Evolutionary conservation across 2,888 invertebrate species (phyloP).

Genomic region (Rhaphigaster nebulosa): DNA sequence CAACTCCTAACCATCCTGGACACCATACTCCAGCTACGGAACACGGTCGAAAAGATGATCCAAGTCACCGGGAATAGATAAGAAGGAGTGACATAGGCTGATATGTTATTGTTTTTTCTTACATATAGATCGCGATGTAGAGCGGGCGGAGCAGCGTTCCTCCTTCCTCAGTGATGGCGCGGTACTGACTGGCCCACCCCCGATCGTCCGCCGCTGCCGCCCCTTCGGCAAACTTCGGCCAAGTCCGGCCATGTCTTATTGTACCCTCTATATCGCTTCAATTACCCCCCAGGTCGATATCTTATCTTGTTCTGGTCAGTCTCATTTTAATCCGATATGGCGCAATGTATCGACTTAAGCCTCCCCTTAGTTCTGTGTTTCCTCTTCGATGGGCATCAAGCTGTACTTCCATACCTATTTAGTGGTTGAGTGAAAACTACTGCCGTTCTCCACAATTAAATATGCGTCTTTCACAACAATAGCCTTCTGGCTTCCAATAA

Average conservation of each 20-base stretch:
- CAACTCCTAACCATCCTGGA: not conserved
- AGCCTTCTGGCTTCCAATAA: not conserved
- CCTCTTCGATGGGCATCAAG: not conserved
- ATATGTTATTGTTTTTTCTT: not conserved
- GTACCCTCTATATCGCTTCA: slow-evolving; percentile 26
- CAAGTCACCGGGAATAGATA: not conserved
- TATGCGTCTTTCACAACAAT: too few relatives aligned
- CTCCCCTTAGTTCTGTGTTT: not conserved
- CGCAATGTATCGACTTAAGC: not conserved
- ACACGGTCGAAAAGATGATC: not conserved
- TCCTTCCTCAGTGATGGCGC: not conserved
- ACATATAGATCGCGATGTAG: slow-evolving; percentile 34
- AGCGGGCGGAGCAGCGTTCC: not conserved
- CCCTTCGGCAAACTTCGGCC: slow-evolving; percentile 27
- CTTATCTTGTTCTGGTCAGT: slow-evolving; percentile 34
- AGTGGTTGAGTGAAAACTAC: not conserved
- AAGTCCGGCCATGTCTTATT: not conserved
- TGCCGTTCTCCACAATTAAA: not conserved
- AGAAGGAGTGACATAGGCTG: not conserved
- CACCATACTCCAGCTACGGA: not conserved
- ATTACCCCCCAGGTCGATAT: slow-evolving; percentile 33
- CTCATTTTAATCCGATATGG: slow-evolving; percentile 26
- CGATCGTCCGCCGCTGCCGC: not conserved
- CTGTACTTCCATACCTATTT: not conserved
- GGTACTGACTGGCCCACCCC: slow-evolving; percentile 30